These are phyloP conservation scores for Hemibagrus guttatus DNA, from an alignment of 2,797 vertebrate species.

Conservation along the genomic window DNA sequence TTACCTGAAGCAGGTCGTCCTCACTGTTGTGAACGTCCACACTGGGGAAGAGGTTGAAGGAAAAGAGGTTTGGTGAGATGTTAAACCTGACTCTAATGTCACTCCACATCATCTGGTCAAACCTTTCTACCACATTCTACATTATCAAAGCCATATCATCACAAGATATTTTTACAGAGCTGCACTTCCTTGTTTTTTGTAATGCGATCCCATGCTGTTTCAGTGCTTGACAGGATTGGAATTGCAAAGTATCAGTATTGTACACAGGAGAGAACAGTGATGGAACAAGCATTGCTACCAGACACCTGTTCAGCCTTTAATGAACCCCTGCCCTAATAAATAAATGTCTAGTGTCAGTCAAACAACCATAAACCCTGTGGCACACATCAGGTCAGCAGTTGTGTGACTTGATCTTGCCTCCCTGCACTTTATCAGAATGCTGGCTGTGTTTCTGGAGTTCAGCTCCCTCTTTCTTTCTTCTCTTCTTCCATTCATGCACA, in stretches of 20 bases:
- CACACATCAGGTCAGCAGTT: slow-evolving; percentile 10
- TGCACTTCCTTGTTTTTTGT: not conserved
- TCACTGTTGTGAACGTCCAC: not conserved
- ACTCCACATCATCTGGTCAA: not conserved
- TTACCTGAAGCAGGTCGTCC: slow-evolving; percentile 33
- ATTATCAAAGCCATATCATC: not conserved
- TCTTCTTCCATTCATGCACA: slow-evolving; percentile 27
- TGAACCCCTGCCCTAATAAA: slow-evolving; percentile 35
- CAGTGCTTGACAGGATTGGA: not conserved
- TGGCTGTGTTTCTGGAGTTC: slow-evolving; percentile 9
- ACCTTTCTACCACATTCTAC: too few relatives aligned
- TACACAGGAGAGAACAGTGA: not conserved
- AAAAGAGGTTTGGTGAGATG: slow-evolving; percentile 1
- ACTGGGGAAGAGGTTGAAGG: slow-evolving; percentile 9
- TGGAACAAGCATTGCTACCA: not conserved
- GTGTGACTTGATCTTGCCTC: not conserved
- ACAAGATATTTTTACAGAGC: not conserved
- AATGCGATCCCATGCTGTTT: not conserved
- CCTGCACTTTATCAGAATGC: not conserved
- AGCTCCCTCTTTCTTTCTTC: slow-evolving; percentile 9
- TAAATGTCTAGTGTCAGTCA: slow-evolving; percentile 33
- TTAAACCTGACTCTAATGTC: not conserved
- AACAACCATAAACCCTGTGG: not conserved
- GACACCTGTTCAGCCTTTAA: not conserved
- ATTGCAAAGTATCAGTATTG: not conserved